phyloP scores from a whole-genome alignment of 2,888 invertebrate species.

The Sthenelais limicola region DNA sequence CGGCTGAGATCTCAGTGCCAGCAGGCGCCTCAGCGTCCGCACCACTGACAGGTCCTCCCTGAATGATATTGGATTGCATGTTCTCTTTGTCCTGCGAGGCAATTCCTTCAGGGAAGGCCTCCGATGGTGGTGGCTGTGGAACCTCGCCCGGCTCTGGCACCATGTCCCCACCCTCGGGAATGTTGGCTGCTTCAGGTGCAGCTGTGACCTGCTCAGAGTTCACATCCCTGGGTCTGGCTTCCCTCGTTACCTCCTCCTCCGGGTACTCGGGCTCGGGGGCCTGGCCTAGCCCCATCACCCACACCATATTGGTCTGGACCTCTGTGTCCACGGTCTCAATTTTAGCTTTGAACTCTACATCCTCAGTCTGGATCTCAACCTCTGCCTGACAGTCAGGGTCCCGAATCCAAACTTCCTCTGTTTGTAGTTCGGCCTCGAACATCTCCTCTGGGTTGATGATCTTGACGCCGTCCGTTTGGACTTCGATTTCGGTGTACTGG shows the following conservation, averaged over 20 bases:
- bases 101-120: background rate
- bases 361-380: conserved; percentile 32
- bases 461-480: conserved; percentile 32
- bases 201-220: background rate
- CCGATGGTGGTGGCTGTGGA: background rate
- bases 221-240: background rate
- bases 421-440: conserved; percentile 25
- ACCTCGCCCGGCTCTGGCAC: background rate
- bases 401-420: conserved; percentile 37
- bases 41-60: conserved; percentile 31
- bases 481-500: background rate
- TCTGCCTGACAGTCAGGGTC: conserved; percentile 28
- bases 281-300: conserved; percentile 35
- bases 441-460: conserved; percentile 32
- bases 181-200: background rate
- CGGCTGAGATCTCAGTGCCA: conserved; percentile 17
- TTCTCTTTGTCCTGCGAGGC: background rate
- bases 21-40: conserved; percentile 9
- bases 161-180: conserved; percentile 25
- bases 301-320: conserved; percentile 35
- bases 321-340: conserved; percentile 25
- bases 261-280: conserved; percentile 8
- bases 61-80: conserved; percentile 31
- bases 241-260: background rate
- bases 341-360: conserved; percentile 1